Evolutionary conservation across 1,140 invertebrate genomes (phyloP), one percentile per base, ranked within the genome.

Genomic region (Whitmania pigra): DNA sequence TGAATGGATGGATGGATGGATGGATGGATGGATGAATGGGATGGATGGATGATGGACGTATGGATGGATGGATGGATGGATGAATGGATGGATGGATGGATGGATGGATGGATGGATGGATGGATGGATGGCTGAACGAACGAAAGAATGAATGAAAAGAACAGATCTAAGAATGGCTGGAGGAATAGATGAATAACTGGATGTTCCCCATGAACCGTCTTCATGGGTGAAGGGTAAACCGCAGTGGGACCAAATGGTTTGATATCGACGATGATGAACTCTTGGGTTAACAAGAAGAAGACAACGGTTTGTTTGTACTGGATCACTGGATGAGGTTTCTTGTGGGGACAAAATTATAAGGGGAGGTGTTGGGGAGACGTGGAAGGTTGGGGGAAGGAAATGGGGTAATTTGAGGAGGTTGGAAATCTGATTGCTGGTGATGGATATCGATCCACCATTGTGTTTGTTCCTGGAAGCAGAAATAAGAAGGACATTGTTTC

Each of bases 1-100:
- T 63, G 57, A 15, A n/a, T 63, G 20, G 29, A 63, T 57, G 2
- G 25, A 57, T 57, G 2, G 9, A 9, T 57, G 54, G 25, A 57
- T 57, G 54, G 54, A 57, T 57, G 54, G 54, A 57, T 57, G 54
- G 54, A 57, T 57, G 54, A 9, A 57, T 57, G 54, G 54, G 25
- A 25, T 20, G 54, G 25, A 57, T 20, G 9, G 25, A n/a, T 20
- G 25, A 57, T 57, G 54, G 54, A 57, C 9, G 54, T 2, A 57
- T 57, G 54, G 54, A 57, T 57, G 54, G 29, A 63, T 13, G 20
- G 57, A 63, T 2, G 20, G 15, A 63, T 25, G 15, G 18, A 63
- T 63, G 22, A 63, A 63, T 63, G 57, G 22, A 13, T 9, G 57
- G 11, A 31, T 63, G 57, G 2, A 57, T n/a, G 2, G 2, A 57